phyloP scores from a whole-genome alignment of 2,113 vertebrate genomes.

The Phycodurus eques region DNA sequence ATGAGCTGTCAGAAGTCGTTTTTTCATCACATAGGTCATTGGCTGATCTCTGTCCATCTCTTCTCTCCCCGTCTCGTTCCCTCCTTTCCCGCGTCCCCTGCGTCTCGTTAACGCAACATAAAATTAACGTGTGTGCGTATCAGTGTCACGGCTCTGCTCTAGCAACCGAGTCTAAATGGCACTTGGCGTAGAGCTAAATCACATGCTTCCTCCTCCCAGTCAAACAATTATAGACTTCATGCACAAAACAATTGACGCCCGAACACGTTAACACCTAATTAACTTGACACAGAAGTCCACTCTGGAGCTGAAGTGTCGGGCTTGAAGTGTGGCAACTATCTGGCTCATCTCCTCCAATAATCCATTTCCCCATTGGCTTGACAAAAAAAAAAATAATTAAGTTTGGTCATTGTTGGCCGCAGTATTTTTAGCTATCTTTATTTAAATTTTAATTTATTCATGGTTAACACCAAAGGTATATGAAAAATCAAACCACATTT shows the following conservation, averaged over 20 bases:
- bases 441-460: background rate
- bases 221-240: constrained; percentile 51
- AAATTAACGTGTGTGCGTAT: constrained; percentile 63
- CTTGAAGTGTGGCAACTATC: background rate
- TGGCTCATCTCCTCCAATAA: constrained; percentile 10
- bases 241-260: constrained; percentile 18
- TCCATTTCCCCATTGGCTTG: background rate
- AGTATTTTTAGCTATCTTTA: background rate
- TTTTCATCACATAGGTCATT: constrained; percentile 64
- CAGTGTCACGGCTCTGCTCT: constrained; percentile 50
- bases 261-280: constrained; percentile 38
- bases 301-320: background rate
- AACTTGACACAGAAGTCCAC: constrained; percentile 38
- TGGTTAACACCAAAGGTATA: background rate
- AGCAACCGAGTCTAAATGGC: constrained; percentile 55
- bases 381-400: background rate
- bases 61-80: constrained; percentile 4
- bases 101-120: constrained; percentile 62
- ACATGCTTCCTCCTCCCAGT: constrained; percentile 43
- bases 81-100: constrained; percentile 19
- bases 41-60: constrained; percentile 54
- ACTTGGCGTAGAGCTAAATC: constrained; percentile 53
- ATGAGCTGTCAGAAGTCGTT: constrained; percentile 63
- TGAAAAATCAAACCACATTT: background rate
- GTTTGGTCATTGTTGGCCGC: background rate